Evolutionary conservation across 2,797 vertebrate species (phyloP).

Genomic region (Silurus aristotelis): DNA sequence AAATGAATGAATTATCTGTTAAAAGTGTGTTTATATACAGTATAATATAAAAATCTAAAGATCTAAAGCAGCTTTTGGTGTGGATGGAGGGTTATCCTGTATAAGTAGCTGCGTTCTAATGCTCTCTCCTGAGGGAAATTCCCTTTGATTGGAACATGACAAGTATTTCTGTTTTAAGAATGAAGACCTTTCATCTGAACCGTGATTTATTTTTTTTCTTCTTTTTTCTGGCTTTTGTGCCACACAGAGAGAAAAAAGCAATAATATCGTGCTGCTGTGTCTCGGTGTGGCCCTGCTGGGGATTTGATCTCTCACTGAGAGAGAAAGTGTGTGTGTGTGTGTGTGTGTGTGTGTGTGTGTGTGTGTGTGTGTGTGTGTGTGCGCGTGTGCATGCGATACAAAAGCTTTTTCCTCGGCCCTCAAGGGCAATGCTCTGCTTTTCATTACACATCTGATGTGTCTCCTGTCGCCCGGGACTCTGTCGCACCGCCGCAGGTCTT

Average conservation of each 20-base stretch:
- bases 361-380: background rate
- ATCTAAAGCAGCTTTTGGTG: too few relatives aligned
- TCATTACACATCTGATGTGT: conserved; percentile 37
- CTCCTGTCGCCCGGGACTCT: background rate
- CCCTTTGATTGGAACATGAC: background rate
- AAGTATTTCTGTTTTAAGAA: background rate
- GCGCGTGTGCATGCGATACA: conserved; percentile 15
- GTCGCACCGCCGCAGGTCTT: background rate
- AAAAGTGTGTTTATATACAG: too few relatives aligned
- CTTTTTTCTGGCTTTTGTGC: background rate
- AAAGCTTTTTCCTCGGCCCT: conserved; percentile 31
- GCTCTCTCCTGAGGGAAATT: background rate
- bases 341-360: background rate
- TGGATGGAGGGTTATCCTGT: background rate
- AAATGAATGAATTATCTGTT: too few relatives aligned
- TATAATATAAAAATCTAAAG: too few relatives aligned
- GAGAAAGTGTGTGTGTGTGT: conserved; percentile 1
- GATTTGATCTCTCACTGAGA: conserved; percentile 45
- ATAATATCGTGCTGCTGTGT: conserved; percentile 39
- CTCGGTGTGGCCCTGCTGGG: conserved; percentile 29
- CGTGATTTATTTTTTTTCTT: background rate
- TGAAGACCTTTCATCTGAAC: background rate
- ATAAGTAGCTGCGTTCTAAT: background rate
- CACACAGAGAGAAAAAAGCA: conserved; percentile 10
- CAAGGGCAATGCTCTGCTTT: conserved; percentile 27